These are phyloP conservation scores for Tricholauxania praeusta DNA, from an alignment of 2,888 invertebrate species.

Conservation along the genomic window DNA sequence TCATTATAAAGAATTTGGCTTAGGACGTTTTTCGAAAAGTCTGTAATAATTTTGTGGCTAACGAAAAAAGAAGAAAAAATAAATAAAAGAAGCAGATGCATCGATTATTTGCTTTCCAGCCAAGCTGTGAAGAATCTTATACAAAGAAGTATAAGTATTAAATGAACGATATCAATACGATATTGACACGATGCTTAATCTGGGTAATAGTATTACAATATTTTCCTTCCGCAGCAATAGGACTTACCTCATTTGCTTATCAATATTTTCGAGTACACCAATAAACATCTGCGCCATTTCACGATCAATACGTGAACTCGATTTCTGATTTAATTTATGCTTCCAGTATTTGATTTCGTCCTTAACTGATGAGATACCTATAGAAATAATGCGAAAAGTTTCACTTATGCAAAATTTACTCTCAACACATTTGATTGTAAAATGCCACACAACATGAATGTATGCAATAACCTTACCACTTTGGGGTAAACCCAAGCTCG, in stretches of 20 bases:
- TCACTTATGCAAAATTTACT: not conserved
- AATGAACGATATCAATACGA: no score
- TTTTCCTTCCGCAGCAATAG: no score
- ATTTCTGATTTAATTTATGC: conserved; percentile 60
- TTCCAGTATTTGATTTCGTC: conserved; percentile 68
- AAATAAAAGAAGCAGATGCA: no score
- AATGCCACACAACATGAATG: conserved; percentile 16
- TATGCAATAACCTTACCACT: conserved; percentile 57
- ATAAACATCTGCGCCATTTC: conserved; percentile 66
- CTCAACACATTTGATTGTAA: conserved; percentile 27
- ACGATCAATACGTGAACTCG: conserved; percentile 64
- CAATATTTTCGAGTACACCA: conserved; percentile 61
- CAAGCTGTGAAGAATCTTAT: no score
- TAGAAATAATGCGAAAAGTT: not conserved
- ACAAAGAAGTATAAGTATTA: no score
- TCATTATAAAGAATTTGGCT: no score
- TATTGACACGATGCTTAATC: no score
- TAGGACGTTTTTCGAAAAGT: no score
- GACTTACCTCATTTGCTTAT: conserved; percentile 61
- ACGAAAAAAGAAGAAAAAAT: no score
- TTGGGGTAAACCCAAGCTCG: conserved; percentile 65
- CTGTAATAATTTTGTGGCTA: no score
- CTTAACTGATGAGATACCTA: conserved; percentile 62
- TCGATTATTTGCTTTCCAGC: no score
- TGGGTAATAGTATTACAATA: no score